These are phyloP conservation scores for Eulithis prunata DNA, from an alignment of 2,888 invertebrate species.

Conservation along the genomic window DNA sequence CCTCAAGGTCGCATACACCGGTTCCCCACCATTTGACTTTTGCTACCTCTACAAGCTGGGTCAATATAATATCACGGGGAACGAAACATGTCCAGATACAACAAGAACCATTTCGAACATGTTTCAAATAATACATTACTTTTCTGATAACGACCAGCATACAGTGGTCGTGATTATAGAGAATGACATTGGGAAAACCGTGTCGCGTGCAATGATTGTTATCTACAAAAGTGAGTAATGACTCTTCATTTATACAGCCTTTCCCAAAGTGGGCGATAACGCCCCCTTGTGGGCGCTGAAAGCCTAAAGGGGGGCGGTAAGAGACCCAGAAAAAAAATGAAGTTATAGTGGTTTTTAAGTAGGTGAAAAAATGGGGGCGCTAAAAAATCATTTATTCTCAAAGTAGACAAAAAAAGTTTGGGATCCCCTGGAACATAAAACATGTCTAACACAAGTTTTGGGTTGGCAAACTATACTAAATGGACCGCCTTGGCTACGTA, in stretches of 20 bases:
- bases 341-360: too few relatives aligned
- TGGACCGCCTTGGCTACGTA: too few relatives aligned
- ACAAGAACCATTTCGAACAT: slow-evolving; percentile 78
- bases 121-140: slow-evolving; percentile 88
- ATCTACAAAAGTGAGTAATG: slow-evolving; percentile 90
- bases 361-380: too few relatives aligned
- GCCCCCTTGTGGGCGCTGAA: too few relatives aligned
- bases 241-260: not conserved
- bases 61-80: slow-evolving; percentile 88
- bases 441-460: too few relatives aligned
- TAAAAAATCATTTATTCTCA: too few relatives aligned
- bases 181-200: slow-evolving; percentile 89
- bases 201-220: slow-evolving; percentile 89
- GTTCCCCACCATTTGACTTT: slow-evolving; percentile 89
- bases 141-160: slow-evolving; percentile 87
- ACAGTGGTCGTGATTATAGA: slow-evolving; percentile 91
- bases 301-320: too few relatives aligned
- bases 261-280: too few relatives aligned
- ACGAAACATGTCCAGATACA: slow-evolving; percentile 87
- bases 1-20: slow-evolving; percentile 88
- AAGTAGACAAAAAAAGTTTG: too few relatives aligned
- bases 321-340: too few relatives aligned
- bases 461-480: too few relatives aligned
- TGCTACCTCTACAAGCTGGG: slow-evolving; percentile 88
- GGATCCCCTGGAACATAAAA: too few relatives aligned